A percentile compares a stretch with the other conserved stretches of the same genome.
Evolutionary conservation across 37 sponge, comb jelly and placozoan species (phyloP).

Genomic region (Agelas oroides): DNA sequence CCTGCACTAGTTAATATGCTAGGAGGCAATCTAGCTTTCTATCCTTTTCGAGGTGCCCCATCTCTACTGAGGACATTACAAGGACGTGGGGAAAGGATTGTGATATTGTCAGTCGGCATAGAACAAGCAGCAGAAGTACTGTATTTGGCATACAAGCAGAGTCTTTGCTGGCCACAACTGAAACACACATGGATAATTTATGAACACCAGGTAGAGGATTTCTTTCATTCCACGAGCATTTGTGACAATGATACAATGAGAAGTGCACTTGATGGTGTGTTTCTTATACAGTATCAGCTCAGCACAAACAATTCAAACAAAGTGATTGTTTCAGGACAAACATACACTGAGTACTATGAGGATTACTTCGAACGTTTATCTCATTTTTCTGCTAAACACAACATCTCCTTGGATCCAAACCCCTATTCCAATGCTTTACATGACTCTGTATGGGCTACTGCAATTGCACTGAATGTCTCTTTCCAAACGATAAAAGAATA

Average conservation of each 20-base stretch:
- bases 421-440: slow-evolving; percentile 2
- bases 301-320: neutral
- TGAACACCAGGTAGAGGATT: neutral
- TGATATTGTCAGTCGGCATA: too few relatives aligned
- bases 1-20: too few relatives aligned
- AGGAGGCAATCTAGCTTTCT: too few relatives aligned
- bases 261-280: neutral
- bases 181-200: slow-evolving; percentile 4
- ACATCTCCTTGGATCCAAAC: too few relatives aligned
- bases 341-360: too few relatives aligned
- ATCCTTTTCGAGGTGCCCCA: too few relatives aligned
- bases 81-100: too few relatives aligned
- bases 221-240: neutral
- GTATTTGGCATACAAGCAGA: neutral
- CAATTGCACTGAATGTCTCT: neutral
- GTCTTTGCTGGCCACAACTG: neutral
- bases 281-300: neutral
- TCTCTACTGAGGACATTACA: too few relatives aligned
- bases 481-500: neutral
- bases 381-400: too few relatives aligned
- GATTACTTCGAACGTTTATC: too few relatives aligned
- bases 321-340: neutral
- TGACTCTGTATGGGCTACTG: slow-evolving; percentile 39
- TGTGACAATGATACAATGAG: neutral
- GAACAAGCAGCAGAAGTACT: too few relatives aligned